These are phyloP conservation scores for Sitta carolinensis DNA, from an alignment of 2,797 vertebrate species.

Conservation along the genomic window DNA sequence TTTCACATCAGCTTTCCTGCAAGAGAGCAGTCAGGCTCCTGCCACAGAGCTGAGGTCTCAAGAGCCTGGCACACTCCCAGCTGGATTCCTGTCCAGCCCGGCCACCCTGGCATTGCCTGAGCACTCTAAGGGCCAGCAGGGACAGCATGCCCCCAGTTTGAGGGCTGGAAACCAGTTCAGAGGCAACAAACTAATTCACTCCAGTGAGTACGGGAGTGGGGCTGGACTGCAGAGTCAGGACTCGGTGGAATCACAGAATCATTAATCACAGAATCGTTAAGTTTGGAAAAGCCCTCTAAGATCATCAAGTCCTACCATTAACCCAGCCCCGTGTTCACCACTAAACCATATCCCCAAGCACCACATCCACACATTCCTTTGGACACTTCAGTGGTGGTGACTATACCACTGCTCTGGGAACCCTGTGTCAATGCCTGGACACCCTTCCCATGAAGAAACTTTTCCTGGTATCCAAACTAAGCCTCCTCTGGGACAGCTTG, in stretches of 20 bases:
- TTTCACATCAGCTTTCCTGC: not conserved
- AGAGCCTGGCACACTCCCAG: not conserved
- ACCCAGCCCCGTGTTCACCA: not conserved
- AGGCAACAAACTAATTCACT: not conserved
- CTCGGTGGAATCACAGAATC: not conserved
- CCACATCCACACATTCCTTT: not conserved
- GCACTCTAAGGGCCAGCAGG: not conserved
- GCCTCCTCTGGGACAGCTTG: not conserved
- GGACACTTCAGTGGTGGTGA: not conserved
- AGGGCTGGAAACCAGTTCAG: not conserved
- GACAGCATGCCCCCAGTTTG: not conserved
- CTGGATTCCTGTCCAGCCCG: not conserved
- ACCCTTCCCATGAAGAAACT: not conserved
- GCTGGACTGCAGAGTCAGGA: not conserved
- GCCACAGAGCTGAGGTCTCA: not conserved
- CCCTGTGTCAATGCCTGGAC: not conserved
- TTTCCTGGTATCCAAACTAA: not conserved
- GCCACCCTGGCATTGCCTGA: not conserved
- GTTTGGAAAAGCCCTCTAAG: not conserved
- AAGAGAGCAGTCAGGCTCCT: not conserved
- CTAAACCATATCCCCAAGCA: fast-evolving
- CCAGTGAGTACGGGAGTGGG: not conserved
- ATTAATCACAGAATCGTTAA: not conserved
- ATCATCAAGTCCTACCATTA: not conserved
- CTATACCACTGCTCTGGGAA: not conserved